Conservation (phyloP, 2,888 invertebrate genomes). For the Anticlea derivata region DNA sequence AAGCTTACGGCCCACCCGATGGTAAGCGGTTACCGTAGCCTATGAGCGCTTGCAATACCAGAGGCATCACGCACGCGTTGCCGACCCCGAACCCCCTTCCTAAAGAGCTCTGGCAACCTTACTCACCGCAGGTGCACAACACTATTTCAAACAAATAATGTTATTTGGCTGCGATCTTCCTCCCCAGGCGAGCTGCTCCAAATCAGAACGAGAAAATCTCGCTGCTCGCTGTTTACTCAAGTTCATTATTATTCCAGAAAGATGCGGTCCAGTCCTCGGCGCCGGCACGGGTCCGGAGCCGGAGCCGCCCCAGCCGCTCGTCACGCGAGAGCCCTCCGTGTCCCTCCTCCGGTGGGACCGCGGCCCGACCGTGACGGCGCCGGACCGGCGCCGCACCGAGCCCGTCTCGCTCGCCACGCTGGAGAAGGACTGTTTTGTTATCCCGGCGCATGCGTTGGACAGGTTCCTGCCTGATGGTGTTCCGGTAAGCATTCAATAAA, state of each 20-base stretch:
- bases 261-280: constrained; percentile 89
- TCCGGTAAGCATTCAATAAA: constrained; percentile 88
- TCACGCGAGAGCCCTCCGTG: constrained; percentile 87
- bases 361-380: constrained; percentile 67
- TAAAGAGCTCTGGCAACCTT: too few relatives aligned
- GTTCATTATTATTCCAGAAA: constrained; percentile 80
- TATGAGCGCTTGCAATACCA: too few relatives aligned
- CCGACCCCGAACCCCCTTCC: too few relatives aligned
- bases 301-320: constrained; percentile 88
- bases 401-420: constrained; percentile 91
- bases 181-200: too few relatives aligned
- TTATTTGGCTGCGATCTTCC: too few relatives aligned
- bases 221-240: too few relatives aligned
- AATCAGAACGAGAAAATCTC: too few relatives aligned
- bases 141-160: too few relatives aligned
- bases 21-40: too few relatives aligned
- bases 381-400: constrained; percentile 80
- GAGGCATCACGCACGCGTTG: too few relatives aligned
- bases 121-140: too few relatives aligned
- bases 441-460: constrained; percentile 94
- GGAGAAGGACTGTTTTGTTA: constrained; percentile 96
- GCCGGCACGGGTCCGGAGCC: constrained; percentile 85
- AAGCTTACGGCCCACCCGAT: too few relatives aligned
- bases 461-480: constrained; percentile 95
- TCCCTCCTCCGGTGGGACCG: constrained; percentile 81